These are phyloP conservation scores for Chiloscyllium plagiosum DNA, from an alignment of 2,113 vertebrate genomes.

Conservation along the genomic window DNA sequence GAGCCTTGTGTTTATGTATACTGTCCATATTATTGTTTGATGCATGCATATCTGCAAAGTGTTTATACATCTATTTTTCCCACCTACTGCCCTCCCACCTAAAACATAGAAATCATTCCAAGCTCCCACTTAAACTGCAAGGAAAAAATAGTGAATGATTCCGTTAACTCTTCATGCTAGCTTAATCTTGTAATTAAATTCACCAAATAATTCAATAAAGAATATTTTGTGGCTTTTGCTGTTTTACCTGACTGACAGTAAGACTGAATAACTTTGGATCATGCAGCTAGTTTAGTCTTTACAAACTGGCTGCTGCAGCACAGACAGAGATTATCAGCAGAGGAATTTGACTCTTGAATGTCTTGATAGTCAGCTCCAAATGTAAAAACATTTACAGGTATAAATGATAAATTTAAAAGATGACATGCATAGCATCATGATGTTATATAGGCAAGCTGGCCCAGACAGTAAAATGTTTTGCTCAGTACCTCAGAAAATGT, in stretches of 20 bases:
- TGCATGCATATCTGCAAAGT: conserved; percentile 56
- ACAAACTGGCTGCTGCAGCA: neutral
- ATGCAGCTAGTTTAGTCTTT: neutral
- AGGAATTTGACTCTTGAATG: neutral
- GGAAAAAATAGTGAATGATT: conserved; percentile 11
- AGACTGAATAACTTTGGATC: neutral
- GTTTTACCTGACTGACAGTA: neutral
- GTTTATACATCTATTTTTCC: conserved; percentile 60
- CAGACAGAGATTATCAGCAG: no score
- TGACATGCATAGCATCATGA: neutral
- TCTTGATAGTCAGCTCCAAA: neutral
- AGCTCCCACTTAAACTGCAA: conserved; percentile 52
- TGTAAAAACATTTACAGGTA: neutral
- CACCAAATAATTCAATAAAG: neutral
- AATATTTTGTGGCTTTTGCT: neutral
- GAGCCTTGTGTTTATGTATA: conserved; percentile 47
- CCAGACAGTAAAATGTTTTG: neutral
- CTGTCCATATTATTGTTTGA: conserved; percentile 50
- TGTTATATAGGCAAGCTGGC: neutral
- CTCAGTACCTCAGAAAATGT: neutral
- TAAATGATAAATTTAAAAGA: neutral
- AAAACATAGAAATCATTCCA: conserved; percentile 70
- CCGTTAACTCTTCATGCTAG: neutral
- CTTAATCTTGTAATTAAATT: neutral
- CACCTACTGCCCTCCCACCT: conserved; percentile 64